Base-by-base conservation (phyloP, 1,140 invertebrate species). In the Coelopa frigida region DNA sequence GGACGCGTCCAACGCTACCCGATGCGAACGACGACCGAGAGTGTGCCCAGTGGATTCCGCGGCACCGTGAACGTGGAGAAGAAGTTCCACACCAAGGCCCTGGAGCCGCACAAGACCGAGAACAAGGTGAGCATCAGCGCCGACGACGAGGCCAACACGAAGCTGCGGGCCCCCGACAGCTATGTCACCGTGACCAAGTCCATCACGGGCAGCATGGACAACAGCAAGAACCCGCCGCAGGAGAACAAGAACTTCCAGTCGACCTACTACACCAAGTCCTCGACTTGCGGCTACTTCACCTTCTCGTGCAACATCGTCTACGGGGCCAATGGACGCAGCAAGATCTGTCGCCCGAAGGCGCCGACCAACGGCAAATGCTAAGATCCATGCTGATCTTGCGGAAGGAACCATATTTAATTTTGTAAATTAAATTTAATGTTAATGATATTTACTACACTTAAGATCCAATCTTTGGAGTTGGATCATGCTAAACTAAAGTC, bases 281-380 rank as follows among this genome's bases (percentile, higher is more conserved):
- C 85, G 3, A 87, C 83, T 1, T 89, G 85, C 65, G 87, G 87
- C 23, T 87, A 87, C 56, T 88, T 88, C 52, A 87, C 85, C 3
- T 88, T 89, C 60, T 82, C 84, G 0, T 89, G 85, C 56, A 85
- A 85, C 26, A 77, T 84, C 53, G 82, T 85, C 3, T 82, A 83
- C 55, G 82, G 83, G 11, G 78, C 81, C 0, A 84, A 85, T 57
- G 84, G 83, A 26, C 76, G 79, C 52, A 83, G 81, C 33, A 87
- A 87, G 66, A 80, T 88, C 23, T 89, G 87, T 61, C 83, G 83
- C 50, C 85, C 85, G 0, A 87, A 85, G 64, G 52, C 61, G n/a
- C 65, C 61, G 22, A 27, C 62, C 21, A 69, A 69, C 43, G 62
- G 65, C 43, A 69, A 69, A 44, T 69, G 66, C 51, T 69, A 59